phyloP scores from a whole-genome alignment of 2,113 vertebrate species.

The Saguinus imperator region DNA sequence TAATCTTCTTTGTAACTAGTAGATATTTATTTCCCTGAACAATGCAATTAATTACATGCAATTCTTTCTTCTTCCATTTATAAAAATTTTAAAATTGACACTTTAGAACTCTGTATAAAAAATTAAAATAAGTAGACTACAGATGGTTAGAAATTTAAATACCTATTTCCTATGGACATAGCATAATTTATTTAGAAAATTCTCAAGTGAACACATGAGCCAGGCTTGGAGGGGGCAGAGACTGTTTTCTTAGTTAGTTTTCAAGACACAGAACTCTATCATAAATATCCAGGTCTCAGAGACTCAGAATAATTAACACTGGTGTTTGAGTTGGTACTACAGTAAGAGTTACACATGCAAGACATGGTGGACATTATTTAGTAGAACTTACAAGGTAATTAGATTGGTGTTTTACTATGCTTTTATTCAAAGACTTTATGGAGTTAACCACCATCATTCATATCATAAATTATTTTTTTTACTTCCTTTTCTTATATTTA shows the following conservation, averaged over 20 bases:
- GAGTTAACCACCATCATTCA: not conserved
- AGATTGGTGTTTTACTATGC: not conserved
- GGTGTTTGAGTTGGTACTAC: not conserved
- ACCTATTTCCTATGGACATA: not conserved
- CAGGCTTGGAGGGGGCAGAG: not conserved
- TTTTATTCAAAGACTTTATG: not conserved
- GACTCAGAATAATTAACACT: not conserved
- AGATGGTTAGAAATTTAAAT: not conserved
- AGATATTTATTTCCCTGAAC: slow-evolving; percentile 3
- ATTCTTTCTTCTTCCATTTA: not conserved
- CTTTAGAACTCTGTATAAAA: not conserved
- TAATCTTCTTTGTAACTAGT: slow-evolving; percentile 13
- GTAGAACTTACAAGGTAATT: not conserved
- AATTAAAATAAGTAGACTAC: not conserved
- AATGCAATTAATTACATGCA: not conserved
- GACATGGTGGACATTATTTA: not conserved
- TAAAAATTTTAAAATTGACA: slow-evolving; percentile 24
- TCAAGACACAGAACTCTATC: not conserved
- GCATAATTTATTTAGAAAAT: not conserved
- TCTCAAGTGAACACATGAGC: not conserved
- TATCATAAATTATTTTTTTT: not conserved
- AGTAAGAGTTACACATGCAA: not conserved
- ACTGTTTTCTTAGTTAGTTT: not conserved
- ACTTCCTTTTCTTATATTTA: slow-evolving; percentile 18
- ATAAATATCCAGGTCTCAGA: not conserved